Conservation (phyloP, 2,113 vertebrate genomes). For the Notiomystis cincta region DNA sequence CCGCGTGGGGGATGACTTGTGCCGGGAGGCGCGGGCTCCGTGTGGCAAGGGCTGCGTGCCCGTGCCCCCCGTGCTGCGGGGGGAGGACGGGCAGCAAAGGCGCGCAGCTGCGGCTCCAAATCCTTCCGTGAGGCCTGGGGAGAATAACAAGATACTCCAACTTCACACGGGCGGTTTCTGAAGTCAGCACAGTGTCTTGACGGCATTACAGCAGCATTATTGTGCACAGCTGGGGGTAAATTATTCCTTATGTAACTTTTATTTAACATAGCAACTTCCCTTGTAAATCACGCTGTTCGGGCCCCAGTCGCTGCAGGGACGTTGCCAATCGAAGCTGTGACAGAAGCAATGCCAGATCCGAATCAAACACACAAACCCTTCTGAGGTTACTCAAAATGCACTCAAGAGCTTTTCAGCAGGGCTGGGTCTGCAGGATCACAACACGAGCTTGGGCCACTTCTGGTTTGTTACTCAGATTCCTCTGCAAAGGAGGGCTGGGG, state of each 20-base stretch:
- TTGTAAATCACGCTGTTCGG: background rate
- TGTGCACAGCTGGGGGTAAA: background rate
- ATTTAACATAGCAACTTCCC: slow-evolving; percentile 1
- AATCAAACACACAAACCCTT: background rate
- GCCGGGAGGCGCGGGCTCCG: background rate
- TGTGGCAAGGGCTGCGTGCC: background rate
- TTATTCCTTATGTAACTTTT: slow-evolving; percentile 27
- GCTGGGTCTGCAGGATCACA: background rate
- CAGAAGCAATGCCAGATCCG: background rate
- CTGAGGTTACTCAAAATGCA: background rate
- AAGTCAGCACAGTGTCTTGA: background rate
- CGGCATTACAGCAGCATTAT: background rate
- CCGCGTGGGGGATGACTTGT: background rate
- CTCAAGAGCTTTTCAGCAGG: background rate
- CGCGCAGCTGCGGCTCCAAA: background rate
- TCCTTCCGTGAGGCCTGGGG: background rate
- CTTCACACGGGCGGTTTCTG: background rate
- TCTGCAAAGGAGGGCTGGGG: background rate
- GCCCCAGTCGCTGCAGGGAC: background rate
- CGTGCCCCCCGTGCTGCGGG: accelerated
- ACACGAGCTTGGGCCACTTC: background rate
- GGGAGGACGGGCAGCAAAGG: background rate
- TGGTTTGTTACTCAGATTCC: background rate
- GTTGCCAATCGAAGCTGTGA: background rate
- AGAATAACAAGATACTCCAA: background rate